These are phyloP conservation scores for Oophaga pumilio DNA, from an alignment of 2,113 vertebrate species.

Conservation along the genomic window DNA sequence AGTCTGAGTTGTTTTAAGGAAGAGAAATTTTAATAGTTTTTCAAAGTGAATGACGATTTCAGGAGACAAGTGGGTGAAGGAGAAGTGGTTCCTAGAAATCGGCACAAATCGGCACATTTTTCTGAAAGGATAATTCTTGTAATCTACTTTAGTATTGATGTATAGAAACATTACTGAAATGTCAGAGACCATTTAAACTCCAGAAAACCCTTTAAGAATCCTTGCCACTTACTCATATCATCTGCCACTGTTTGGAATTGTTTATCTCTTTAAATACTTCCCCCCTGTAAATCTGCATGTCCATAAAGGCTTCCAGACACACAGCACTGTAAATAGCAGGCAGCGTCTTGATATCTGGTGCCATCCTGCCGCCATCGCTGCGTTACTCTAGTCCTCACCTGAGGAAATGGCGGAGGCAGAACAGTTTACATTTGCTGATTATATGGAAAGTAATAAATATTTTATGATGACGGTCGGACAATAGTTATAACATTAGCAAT, in stretches of 20 bases:
- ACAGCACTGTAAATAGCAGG: not conserved
- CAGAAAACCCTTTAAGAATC: not conserved
- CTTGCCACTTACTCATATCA: not conserved
- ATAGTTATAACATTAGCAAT: constrained; percentile 5
- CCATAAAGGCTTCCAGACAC: not conserved
- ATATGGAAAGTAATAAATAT: constrained; percentile 7
- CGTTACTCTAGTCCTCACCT: not conserved
- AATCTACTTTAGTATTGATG: too few species aligned
- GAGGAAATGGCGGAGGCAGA: not conserved
- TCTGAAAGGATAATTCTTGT: too few species aligned
- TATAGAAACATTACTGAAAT: too few species aligned
- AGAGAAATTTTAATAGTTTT: too few species aligned
- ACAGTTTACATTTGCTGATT: not conserved
- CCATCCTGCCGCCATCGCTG: not conserved
- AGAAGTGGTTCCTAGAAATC: too few species aligned
- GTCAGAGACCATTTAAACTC: too few species aligned
- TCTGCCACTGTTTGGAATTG: not conserved
- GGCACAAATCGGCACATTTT: too few species aligned
- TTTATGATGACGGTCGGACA: not conserved
- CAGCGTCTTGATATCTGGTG: not conserved
- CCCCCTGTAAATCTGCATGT: not conserved
- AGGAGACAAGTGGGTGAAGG: too few species aligned
- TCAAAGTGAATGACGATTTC: too few species aligned
- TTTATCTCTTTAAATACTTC: not conserved
- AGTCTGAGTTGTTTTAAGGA: too few species aligned